phyloP scores from a whole-genome alignment of 2,113 vertebrate species.

The Oryzias melastigma region DNA sequence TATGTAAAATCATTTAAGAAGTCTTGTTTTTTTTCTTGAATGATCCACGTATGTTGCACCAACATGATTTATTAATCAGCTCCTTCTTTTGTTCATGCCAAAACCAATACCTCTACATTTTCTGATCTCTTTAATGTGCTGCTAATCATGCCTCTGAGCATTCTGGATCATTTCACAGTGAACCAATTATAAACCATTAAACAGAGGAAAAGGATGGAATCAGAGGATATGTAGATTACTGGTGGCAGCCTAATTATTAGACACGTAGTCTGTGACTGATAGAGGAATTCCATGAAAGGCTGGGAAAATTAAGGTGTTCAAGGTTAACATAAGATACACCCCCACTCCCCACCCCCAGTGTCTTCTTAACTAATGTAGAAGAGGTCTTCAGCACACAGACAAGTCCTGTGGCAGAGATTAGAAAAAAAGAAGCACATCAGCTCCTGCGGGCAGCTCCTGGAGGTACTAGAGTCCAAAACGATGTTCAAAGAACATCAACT shows the following conservation, averaged over 20 bases:
- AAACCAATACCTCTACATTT: constrained; percentile 47
- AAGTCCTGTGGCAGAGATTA: constrained; percentile 25
- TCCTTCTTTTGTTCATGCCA: constrained; percentile 47
- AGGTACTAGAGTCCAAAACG: neutral
- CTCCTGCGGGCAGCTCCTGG: constrained; percentile 20
- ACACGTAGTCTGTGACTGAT: constrained; percentile 18
- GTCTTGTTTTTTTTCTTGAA: neutral
- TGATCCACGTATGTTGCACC: constrained; percentile 35
- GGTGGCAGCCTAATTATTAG: constrained; percentile 44
- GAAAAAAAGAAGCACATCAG: constrained; percentile 15
- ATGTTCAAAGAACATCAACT: neutral
- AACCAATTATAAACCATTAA: constrained; percentile 68
- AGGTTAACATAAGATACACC: constrained; percentile 10
- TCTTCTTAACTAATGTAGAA: neutral
- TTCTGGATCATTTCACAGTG: constrained; percentile 45
- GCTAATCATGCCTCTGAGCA: constrained; percentile 54
- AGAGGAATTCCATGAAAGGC: constrained; percentile 21
- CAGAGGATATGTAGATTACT: constrained; percentile 18
- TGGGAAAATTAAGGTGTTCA: constrained; percentile 18
- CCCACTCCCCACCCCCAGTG: neutral
- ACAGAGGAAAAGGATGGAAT: constrained; percentile 38
- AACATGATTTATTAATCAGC: constrained; percentile 60
- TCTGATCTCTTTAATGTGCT: constrained; percentile 54
- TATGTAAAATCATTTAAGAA: neutral
- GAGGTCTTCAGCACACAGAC: constrained; percentile 8